Base-by-base conservation (phyloP, 2,797 vertebrate genomes). In the Jordanella pulchra region DNA sequence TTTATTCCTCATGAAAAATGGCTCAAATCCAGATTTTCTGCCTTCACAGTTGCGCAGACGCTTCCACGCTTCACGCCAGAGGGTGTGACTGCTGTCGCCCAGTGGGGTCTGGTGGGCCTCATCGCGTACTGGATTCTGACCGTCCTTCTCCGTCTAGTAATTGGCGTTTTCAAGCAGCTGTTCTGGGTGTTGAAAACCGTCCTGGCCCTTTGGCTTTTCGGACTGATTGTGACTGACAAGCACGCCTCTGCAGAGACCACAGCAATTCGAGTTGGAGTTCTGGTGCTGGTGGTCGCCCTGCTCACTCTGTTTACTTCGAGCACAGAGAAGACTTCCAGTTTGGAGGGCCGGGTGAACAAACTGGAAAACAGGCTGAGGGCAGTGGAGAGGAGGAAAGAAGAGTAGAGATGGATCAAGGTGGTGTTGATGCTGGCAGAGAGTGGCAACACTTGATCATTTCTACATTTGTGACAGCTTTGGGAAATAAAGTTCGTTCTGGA, bases 31-130 rank as follows among this genome's bases (percentile, higher is more conserved):
- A 42, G 10, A 65, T 71, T 50, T 75, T 18, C 55, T 84, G 17
- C 23, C n/a, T 79, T 54, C 77, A 30, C 89, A 95, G 94, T 83
- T 74, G 44, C 87, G 0, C 72, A 89, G 39, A 88, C 86, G 0
- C 74, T 94, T 66, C 94, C 94, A 30, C 91, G 75, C 69, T 94
- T 95, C 89, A 95, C 94, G 23, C 86, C 94, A 5, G 94, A 95
- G 67, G 94, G 92, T 0, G 92, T 95, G 68, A 83, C 92, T 0
- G 76, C 89, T 0, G 92, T 94, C 1, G 93, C 90, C 30, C 93
- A 94, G 86, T 95, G 94, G 93, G 93, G 92, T 25, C 80, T 95
- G 66, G 54, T 94, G 83, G 90, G 91, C 45, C 84, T 95, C 74
- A 93, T 93, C 30, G 91, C 86, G 68, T 95, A 95, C 89, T 95